Evolutionary conservation across 2,888 invertebrate species (phyloP).

Genomic region (Linnaemya tessellans): DNA sequence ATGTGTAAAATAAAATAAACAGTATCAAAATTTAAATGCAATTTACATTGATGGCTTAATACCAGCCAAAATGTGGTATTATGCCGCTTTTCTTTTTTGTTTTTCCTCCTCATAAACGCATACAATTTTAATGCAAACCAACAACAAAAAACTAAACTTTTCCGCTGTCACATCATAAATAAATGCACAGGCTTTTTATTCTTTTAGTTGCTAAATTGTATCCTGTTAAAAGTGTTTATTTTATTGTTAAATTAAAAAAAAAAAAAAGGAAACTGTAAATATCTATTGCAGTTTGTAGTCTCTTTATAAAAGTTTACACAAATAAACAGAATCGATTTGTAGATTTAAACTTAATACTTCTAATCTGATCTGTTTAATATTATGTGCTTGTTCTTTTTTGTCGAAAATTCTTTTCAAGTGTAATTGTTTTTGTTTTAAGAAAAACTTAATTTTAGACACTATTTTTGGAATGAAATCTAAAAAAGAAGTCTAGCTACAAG

Average conservation of each 20-base stretch:
- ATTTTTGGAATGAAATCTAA: no score
- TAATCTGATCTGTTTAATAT: background rate
- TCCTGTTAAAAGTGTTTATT: background rate
- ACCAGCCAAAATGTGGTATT: conserved; percentile 39
- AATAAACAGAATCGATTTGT: background rate
- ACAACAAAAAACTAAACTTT: background rate
- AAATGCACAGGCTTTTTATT: background rate
- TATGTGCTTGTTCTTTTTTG: background rate
- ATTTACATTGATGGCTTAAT: conserved; percentile 37
- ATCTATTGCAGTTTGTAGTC: background rate
- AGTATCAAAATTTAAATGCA: conserved; percentile 42
- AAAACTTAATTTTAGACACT: background rate
- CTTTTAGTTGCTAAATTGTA: background rate
- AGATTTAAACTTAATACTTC: background rate
- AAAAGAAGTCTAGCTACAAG: no score
- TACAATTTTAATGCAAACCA: conserved; percentile 1
- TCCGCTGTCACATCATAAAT: conserved; percentile 45
- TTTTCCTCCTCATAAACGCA: background rate
- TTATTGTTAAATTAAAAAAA: background rate
- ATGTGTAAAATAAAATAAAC: conserved; percentile 42
- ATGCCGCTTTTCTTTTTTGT: background rate
- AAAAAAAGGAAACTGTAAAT: background rate
- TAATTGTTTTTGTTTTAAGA: background rate
- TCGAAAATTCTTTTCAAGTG: background rate
- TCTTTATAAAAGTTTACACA: background rate